A percentile compares a stretch with the other conserved stretches of the same genome.
Conservation (phyloP, 1,140 invertebrate species). For the Probaryconus sp. region DNA sequence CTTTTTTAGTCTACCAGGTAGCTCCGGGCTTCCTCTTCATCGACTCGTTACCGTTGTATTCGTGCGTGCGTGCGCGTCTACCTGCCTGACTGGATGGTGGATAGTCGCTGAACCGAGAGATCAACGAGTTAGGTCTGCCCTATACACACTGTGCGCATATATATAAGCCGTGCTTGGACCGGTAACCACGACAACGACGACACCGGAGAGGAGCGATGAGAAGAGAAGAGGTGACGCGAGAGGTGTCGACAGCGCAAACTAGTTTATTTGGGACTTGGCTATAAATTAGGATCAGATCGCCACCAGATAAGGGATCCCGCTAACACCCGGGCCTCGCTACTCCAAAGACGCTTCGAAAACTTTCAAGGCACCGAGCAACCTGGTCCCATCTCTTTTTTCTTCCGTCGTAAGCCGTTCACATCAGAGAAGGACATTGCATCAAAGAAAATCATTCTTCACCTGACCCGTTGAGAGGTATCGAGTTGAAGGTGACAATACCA, state of each 20-base stretch:
- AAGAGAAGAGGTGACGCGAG: conserved; percentile 59
- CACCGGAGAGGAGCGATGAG: conserved; percentile 54
- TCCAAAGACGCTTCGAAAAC: conserved; percentile 70
- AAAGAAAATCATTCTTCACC: conserved; percentile 29
- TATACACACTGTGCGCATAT: conserved; percentile 33
- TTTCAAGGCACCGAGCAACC: conserved; percentile 54
- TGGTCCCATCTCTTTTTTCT: conserved; percentile 35
- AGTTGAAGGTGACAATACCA: conserved; percentile 50
- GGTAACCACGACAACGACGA: conserved; percentile 53
- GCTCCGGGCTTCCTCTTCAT: conserved; percentile 58
- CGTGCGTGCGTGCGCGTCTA: conserved; percentile 36
- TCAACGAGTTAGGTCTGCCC: conserved; percentile 58
- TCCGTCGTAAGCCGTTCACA: conserved; percentile 10
- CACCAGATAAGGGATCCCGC: conserved; percentile 77
- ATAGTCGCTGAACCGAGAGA: conserved; percentile 54
- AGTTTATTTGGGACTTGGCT: conserved; percentile 79
- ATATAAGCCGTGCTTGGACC: conserved; percentile 55
- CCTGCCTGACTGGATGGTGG: conserved; percentile 56
- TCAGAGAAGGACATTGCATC: conserved; percentile 29
- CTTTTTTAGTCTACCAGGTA: conserved; percentile 68
- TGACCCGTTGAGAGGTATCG: conserved; percentile 45
- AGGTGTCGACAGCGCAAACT: conserved; percentile 79
- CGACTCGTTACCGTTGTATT: conserved; percentile 43
- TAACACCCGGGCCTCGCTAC: conserved; percentile 77
- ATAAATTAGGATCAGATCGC: conserved; percentile 80